These are phyloP conservation scores for Phaedon cochleariae DNA, from an alignment of 2,888 invertebrate species.

Conservation along the genomic window DNA sequence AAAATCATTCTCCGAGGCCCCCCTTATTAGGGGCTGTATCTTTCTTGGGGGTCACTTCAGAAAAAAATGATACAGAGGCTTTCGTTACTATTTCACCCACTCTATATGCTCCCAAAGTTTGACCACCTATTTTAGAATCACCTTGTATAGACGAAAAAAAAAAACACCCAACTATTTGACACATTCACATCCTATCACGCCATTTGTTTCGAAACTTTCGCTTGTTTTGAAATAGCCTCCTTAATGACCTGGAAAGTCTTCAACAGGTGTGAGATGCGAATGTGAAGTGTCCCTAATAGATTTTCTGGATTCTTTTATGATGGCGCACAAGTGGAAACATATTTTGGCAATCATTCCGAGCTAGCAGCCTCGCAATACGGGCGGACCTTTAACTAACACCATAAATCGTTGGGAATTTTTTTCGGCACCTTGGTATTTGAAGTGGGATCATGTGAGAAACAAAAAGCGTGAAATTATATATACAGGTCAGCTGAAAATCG, in stretches of 20 bases:
- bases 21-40: no score
- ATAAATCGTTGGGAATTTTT: constrained; percentile 3
- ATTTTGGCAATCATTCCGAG: constrained; percentile 21
- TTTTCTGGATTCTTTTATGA: constrained; percentile 32
- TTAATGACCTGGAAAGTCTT: constrained; percentile 19
- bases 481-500: no score
- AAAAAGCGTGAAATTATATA: background rate
- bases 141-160: background rate
- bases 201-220: background rate
- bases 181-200: background rate
- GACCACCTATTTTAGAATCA: no score
- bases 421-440: background rate
- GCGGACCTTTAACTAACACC: background rate
- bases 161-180: background rate
- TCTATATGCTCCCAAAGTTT: no score
- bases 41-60: no score
- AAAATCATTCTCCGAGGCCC: no score
- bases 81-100: no score
- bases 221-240: constrained; percentile 25
- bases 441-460: background rate
- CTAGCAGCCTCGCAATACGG: background rate
- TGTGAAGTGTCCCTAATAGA: constrained; percentile 28
- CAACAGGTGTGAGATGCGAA: constrained; percentile 24
- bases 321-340: constrained; percentile 39
- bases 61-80: no score